These are phyloP conservation scores for Molorchus minor DNA, from an alignment of 2,888 invertebrate genomes.

Conservation along the genomic window DNA sequence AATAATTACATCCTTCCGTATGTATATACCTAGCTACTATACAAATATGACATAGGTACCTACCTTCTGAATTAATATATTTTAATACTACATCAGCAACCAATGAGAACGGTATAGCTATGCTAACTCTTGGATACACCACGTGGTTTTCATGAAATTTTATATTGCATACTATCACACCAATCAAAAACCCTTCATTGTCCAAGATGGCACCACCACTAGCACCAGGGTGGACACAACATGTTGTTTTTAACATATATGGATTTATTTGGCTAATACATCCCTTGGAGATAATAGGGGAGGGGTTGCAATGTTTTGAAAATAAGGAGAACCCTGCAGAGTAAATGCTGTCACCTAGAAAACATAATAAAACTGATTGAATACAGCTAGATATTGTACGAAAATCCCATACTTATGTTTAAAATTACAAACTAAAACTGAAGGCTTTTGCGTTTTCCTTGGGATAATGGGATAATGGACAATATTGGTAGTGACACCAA, in stretches of 20 bases:
- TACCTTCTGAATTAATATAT: too few relatives aligned
- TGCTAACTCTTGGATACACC: constrained; percentile 69
- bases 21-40: too few relatives aligned
- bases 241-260: constrained; percentile 70
- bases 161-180: constrained; percentile 69
- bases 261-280: constrained; percentile 66
- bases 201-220: constrained; percentile 72
- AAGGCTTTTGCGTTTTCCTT: too few relatives aligned
- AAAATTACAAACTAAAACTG: too few relatives aligned
- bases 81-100: constrained; percentile 28
- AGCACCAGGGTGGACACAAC: constrained; percentile 71
- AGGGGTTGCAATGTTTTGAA: constrained; percentile 60
- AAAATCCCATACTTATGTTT: too few relatives aligned
- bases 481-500: too few relatives aligned
- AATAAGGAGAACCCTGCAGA: constrained; percentile 71
- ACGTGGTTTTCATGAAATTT: constrained; percentile 62
- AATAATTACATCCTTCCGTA: too few relatives aligned
- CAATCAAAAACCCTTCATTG: constrained; percentile 64
- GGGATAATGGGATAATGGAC: too few relatives aligned
- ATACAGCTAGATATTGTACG: too few relatives aligned
- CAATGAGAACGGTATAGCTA: constrained; percentile 66
- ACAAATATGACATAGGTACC: too few relatives aligned
- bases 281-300: constrained; percentile 67
- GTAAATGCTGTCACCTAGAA: constrained; percentile 66
- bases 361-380: too few relatives aligned